These are phyloP conservation scores for Telenomus remus DNA, from an alignment of 1,140 invertebrate species.

Conservation along the genomic window DNA sequence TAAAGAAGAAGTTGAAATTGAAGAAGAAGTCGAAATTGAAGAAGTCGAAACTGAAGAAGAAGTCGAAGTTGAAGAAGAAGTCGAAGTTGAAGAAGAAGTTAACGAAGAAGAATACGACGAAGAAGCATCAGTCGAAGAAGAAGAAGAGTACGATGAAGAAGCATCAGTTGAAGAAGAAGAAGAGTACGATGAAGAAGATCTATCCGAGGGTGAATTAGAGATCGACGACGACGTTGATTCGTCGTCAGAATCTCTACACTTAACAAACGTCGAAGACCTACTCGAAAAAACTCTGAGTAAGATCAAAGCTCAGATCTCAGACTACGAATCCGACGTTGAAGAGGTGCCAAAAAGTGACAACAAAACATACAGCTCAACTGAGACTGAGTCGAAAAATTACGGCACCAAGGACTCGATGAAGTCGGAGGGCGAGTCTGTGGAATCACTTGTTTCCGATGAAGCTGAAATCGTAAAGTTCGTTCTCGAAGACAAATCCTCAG, in stretches of 20 bases:
- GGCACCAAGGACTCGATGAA: constrained; percentile 32
- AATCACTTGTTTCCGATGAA: constrained; percentile 33
- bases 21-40: too few relatives aligned
- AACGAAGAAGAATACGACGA: constrained; percentile 22
- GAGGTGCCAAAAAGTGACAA: constrained; percentile 39
- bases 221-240: constrained; percentile 15
- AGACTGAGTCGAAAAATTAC: constrained; percentile 30
- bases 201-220: constrained; percentile 11
- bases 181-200: constrained; percentile 29
- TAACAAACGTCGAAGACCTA: constrained; percentile 66
- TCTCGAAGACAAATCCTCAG: neutral
- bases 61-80: constrained; percentile 45
- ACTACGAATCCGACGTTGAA: constrained; percentile 57
- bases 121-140: constrained; percentile 25
- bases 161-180: constrained; percentile 23
- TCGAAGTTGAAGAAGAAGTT: constrained; percentile 15
- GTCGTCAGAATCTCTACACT: constrained; percentile 51
- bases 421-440: constrained; percentile 41
- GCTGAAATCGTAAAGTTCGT: constrained; percentile 16
- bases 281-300: constrained; percentile 69
- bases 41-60: constrained; percentile 51
- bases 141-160: constrained; percentile 56
- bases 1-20: too few relatives aligned
- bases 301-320: constrained; percentile 69
- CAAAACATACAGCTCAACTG: constrained; percentile 36